Conservation (phyloP, 2,113 vertebrate species). For the Scartelaos histophorus region DNA sequence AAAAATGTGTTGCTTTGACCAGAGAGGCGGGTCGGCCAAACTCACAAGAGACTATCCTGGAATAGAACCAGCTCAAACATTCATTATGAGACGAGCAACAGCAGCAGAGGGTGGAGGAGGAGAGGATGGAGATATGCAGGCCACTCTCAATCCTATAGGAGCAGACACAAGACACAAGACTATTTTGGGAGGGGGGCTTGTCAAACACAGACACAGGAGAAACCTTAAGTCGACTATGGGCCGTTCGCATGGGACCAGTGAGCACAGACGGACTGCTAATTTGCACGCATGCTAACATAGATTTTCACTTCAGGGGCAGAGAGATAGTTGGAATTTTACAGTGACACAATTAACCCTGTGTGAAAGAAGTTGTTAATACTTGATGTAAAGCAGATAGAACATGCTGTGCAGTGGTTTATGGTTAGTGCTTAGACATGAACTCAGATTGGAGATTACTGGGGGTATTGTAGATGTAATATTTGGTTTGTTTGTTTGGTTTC, state of each 20-base stretch:
- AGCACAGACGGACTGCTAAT: slow-evolving; percentile 28
- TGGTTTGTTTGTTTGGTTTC: too few species aligned
- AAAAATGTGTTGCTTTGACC: slow-evolving; percentile 5
- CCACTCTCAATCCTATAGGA: slow-evolving; percentile 36
- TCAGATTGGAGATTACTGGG: background rate
- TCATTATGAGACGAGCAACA: slow-evolving; percentile 18
- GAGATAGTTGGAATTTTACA: slow-evolving; percentile 3
- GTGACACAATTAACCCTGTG: background rate
- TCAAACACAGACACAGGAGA: slow-evolving; percentile 52
- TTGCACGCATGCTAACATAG: slow-evolving; percentile 1
- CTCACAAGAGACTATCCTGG: slow-evolving; percentile 15
- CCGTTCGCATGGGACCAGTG: slow-evolving; percentile 57
- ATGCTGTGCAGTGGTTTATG: background rate
- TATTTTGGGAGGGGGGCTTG: slow-evolving; percentile 50
- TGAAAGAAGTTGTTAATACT: background rate
- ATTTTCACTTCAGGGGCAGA: slow-evolving; percentile 23
- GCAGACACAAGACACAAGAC: slow-evolving; percentile 43
- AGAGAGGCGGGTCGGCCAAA: slow-evolving; percentile 17
- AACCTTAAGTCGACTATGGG: slow-evolving; percentile 51
- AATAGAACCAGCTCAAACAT: slow-evolving; percentile 55
- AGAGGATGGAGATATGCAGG: background rate
- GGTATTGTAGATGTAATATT: background rate
- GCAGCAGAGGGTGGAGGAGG: background rate
- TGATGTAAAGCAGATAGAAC: background rate
- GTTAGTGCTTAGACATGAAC: background rate